These are phyloP conservation scores for Smutsia gigantea DNA, from an alignment of 2,797 vertebrate species.

Conservation along the genomic window DNA sequence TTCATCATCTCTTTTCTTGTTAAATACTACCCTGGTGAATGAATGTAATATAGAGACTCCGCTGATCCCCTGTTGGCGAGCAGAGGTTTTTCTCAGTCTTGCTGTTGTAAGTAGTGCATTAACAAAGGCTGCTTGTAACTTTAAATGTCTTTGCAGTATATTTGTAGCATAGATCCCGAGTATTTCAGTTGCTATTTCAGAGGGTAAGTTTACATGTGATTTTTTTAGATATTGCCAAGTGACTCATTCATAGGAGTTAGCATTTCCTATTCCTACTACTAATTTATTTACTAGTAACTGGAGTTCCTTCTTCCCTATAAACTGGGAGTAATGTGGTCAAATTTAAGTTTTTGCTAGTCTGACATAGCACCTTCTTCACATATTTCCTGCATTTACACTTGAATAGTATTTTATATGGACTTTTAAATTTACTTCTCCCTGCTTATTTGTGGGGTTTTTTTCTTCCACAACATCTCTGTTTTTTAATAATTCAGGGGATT, in stretches of 20 bases:
- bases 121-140: background rate
- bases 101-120: background rate
- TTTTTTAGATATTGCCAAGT: background rate
- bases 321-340: background rate
- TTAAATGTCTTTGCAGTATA: background rate
- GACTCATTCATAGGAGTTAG: background rate
- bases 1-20: background rate
- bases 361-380: background rate
- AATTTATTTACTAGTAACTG: background rate
- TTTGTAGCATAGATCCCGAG: background rate
- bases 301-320: background rate
- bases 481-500: background rate
- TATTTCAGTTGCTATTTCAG: slow-evolving; percentile 1
- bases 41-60: background rate
- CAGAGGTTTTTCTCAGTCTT: background rate
- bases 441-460: background rate
- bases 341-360: slow-evolving; percentile 4
- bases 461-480: background rate
- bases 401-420: background rate
- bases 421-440: background rate
- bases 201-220: background rate
- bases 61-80: background rate
- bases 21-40: background rate
- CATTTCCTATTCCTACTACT: background rate
- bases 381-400: background rate